A percentile compares a stretch with the other conserved stretches of the same genome.
phyloP scores from a whole-genome alignment of 2,113 vertebrate species.

The Xenus cinereus region DNA sequence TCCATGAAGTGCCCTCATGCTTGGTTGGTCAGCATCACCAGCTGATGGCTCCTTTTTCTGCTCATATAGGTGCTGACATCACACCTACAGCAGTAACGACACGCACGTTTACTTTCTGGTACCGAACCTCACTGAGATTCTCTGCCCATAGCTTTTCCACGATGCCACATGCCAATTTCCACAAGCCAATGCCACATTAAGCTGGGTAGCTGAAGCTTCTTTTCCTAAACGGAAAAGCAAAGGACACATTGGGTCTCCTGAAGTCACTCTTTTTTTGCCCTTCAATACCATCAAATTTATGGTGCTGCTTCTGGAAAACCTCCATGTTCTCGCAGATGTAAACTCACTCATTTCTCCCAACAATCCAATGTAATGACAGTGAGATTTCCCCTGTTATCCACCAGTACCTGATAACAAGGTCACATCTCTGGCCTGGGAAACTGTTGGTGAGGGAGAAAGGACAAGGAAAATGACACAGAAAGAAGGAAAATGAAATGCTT shows the following conservation, averaged over 20 bases:
- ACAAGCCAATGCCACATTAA: not conserved
- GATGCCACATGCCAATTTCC: too few species aligned
- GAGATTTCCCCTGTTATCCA: not conserved
- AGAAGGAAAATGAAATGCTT: not conserved
- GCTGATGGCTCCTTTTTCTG: not conserved
- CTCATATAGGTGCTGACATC: not conserved
- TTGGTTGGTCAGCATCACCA: not conserved
- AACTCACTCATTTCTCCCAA: not conserved
- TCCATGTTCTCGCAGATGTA: not conserved
- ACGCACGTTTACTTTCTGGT: not conserved
- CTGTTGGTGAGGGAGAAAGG: not conserved
- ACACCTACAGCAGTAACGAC: not conserved
- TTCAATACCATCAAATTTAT: not conserved
- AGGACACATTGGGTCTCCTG: fast-evolving
- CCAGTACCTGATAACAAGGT: not conserved
- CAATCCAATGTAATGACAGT: not conserved
- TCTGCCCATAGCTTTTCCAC: not conserved
- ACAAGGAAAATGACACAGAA: not conserved
- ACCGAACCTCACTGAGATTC: not conserved
- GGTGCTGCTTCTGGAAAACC: not conserved
- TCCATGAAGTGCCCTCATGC: not conserved
- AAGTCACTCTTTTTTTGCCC: not conserved
- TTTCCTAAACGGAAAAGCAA: not conserved
- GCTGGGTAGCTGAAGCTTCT: not conserved
- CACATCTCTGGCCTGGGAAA: not conserved